Conservation (phyloP, 1,140 invertebrate species). For the Acromyrmex charruanus region DNA sequence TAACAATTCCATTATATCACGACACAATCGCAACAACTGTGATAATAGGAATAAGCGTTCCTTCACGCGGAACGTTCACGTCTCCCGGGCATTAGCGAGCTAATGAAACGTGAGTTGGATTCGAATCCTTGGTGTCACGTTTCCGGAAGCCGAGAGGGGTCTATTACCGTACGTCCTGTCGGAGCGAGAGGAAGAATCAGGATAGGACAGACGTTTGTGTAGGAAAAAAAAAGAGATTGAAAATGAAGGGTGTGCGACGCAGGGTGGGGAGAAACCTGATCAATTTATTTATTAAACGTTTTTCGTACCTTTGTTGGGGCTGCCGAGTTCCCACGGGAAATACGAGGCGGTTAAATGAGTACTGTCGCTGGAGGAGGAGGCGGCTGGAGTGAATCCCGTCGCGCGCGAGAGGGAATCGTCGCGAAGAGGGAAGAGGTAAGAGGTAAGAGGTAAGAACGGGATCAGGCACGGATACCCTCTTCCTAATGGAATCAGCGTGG, state of each 20-base stretch:
- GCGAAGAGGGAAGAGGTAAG: neutral
- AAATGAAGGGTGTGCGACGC: neutral
- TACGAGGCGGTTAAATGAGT: constrained; percentile 76
- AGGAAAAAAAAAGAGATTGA: neutral
- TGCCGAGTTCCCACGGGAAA: constrained; percentile 75
- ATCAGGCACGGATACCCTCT: constrained; percentile 51
- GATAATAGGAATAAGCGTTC: constrained; percentile 63
- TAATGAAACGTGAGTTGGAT: constrained; percentile 77
- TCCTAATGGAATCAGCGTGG: constrained; percentile 68
- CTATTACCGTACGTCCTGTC: constrained; percentile 23
- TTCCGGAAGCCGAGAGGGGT: constrained; percentile 70
- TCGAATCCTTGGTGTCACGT: constrained; percentile 69
- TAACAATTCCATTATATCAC: constrained; percentile 55
- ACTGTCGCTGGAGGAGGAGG: neutral
- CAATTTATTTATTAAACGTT: constrained; percentile 79
- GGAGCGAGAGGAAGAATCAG: constrained; percentile 13
- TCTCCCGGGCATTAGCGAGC: constrained; percentile 71
- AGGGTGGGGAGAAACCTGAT: constrained; percentile 72
- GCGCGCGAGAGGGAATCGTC: constrained; percentile 61
- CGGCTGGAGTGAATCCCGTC: constrained; percentile 27
- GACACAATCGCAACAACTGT: neutral
- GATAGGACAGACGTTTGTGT: neutral
- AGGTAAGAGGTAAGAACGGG: constrained; percentile 14
- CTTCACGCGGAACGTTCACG: constrained; percentile 56
- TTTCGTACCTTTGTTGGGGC: constrained; percentile 72